Base-by-base conservation (phyloP, 2,888 invertebrate species). In the Thecocarcelia acutangulata region DNA sequence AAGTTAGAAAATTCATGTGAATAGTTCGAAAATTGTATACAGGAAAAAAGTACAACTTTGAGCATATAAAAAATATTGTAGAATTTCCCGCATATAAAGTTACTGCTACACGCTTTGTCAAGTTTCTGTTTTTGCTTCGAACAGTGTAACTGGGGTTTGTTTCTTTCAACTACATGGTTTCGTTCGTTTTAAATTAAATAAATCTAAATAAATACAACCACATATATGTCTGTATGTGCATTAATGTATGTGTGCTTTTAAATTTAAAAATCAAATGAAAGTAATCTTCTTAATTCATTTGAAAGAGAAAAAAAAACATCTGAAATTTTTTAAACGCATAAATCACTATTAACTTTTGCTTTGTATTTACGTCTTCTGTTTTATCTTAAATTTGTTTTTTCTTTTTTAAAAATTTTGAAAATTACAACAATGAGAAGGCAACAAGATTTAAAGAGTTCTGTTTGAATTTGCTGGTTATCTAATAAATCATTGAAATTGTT, bases 401-500 rank as follows among this genome's bases (percentile, higher is more conserved):
- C n/a, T n/a, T n/a, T n/a, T n/a, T n/a, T n/a, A n/a, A 15, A 12
- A 21, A 37, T 42, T 66, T 75, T 50, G 2, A 61, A 70, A 50
- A 52, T 52, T 58, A 70, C 28, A 70, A 70, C 21, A 70, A 64
- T 58, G 46, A 19, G 17, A 2, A 44, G 3, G 8, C 17, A 46
- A 54, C 13, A 40, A n/a, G 11, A 48, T 21, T 56, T 46, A 54
- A 58, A 44, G 40, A 50, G 24, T 56, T 46, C 33, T 37, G 5
- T 50, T 58, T 44, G 37, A 59, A 33, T 76, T 76, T 59, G 50
- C 17, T 72, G 21, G 50, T 66, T 52, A 19, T 17, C 28, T 44
- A 78, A 82, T 82, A 82, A 82, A 82, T 82, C 82, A 74, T 66
- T 82, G 48, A 21, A 73, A 64, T 48, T 64, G 68, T 70, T 61